Evolutionary conservation across 1,140 invertebrate species (phyloP), one percentile per base, ranked within the genome.

Genomic region (Hypothenemus hampei): DNA sequence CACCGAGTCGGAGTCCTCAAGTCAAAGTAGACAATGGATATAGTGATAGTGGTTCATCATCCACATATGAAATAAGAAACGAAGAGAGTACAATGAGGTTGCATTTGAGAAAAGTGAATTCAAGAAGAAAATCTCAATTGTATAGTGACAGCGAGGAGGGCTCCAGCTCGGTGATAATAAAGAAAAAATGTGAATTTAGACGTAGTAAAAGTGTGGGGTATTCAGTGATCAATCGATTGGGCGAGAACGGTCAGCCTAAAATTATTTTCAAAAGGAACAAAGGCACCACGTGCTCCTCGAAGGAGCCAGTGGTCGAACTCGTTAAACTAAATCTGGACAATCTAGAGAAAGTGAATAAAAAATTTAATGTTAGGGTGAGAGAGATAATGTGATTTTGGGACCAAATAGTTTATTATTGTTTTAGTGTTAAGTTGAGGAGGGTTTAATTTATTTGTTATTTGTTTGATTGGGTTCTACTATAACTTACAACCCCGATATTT

Each of bases 181-280:
- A 50, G 46, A 20, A 58, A 57, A 29, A 57, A 26, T 39, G 57
- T 41, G 41, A n/a, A n/a, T n/a, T n/a, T n/a, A n/a, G n/a, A n/a
- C n/a, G n/a, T n/a, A n/a, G n/a, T n/a, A n/a, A n/a, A n/a, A n/a
- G n/a, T n/a, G n/a, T n/a, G n/a, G 59, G 63, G 47, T 65, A 60
- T 35, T 61, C 57, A 5, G 61, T 60, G 7, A 45, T 31, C 16
- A 61, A 60, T 33, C 44, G 57, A 31, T 35, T 57, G 22, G 57
- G 59, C 24, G 47, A 56, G 22, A 55, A 57, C 13, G 66, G 64
- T 4, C 47, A 65, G 23, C 65, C 65, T 21, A 68, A 68, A 47
- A 54, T 68, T 8, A 65, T 68, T 26, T 61, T 68, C 19, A 68
- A 68, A 47, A 43, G 66, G 5, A 63, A 65, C 24, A 50, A 16